Evolutionary conservation across 2,888 invertebrate species (phyloP).

Genomic region (Agriotes lineatus): DNA sequence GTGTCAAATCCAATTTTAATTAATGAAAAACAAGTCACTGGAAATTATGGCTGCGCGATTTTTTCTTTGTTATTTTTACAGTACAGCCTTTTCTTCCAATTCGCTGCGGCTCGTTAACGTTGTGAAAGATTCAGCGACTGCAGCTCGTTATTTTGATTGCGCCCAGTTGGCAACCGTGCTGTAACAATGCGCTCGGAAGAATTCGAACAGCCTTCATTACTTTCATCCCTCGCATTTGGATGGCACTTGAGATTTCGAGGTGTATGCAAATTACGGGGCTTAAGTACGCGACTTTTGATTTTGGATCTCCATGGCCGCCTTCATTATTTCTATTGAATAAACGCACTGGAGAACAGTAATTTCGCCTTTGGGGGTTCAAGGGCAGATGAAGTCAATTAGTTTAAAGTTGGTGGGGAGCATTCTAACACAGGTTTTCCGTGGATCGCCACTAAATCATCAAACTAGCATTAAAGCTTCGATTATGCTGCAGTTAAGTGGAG

Average conservation of each 20-base stretch:
- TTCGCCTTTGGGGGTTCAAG: too few relatives aligned
- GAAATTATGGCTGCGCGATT: not conserved
- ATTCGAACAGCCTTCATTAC: slow-evolving; percentile 41
- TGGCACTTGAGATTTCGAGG: slow-evolving; percentile 29
- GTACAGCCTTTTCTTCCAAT: slow-evolving; percentile 34
- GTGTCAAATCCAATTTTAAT: not conserved
- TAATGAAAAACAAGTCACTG: not conserved
- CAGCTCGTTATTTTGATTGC: slow-evolving; percentile 45
- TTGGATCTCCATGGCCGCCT: too few relatives aligned
- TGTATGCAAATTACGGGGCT: slow-evolving; percentile 34
- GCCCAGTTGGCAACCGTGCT: slow-evolving; percentile 39
- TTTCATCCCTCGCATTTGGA: slow-evolving; percentile 34
- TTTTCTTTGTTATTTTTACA: slow-evolving; percentile 27
- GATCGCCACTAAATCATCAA: not conserved
- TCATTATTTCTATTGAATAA: too few relatives aligned
- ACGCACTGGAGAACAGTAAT: too few relatives aligned
- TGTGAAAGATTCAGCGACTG: slow-evolving; percentile 41
- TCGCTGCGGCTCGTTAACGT: slow-evolving; percentile 40
- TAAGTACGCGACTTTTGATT: too few relatives aligned
- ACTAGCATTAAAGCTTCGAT: not conserved
- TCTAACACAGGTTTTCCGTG: too few relatives aligned
- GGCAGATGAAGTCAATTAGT: too few relatives aligned
- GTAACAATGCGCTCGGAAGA: slow-evolving; percentile 42
- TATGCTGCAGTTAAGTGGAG: not conserved
- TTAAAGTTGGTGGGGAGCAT: too few relatives aligned